Percentiles rank a stretch among this genome's conserved stretches.
Conservation (phyloP, 1,140 invertebrate genomes). For the Scaptomyza montana region DNA sequence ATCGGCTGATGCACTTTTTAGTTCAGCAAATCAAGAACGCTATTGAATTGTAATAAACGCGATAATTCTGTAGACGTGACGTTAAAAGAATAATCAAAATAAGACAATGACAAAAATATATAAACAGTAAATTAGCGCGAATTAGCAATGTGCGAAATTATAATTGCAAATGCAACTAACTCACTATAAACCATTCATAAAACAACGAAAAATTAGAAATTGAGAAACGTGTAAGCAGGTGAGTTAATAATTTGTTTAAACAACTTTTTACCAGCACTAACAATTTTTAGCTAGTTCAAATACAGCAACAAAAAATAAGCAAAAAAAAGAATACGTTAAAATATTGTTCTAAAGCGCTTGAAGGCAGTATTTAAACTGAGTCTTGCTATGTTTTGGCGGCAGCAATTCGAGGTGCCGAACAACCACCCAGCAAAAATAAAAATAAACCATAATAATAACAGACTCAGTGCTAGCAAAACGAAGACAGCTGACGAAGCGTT, state of each 20-base stretch:
- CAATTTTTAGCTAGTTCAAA: too few relatives aligned
- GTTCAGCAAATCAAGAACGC: slow-evolving; percentile 18
- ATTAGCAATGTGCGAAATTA: slow-evolving; percentile 26
- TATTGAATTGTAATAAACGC: not conserved
- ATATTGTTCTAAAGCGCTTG: slow-evolving; percentile 72
- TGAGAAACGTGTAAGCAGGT: not conserved
- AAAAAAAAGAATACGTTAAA: not conserved
- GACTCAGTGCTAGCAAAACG: not conserved
- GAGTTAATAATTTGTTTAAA: slow-evolving; percentile 11
- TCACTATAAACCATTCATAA: not conserved
- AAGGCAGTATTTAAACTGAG: slow-evolving; percentile 79
- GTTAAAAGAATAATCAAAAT: not conserved
- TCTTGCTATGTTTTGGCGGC: slow-evolving; percentile 66
- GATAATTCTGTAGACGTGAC: not conserved
- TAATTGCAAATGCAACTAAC: slow-evolving; percentile 42
- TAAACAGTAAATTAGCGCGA: slow-evolving; percentile 1
- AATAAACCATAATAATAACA: not conserved
- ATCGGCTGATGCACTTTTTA: not conserved
- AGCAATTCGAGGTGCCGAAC: slow-evolving; percentile 31
- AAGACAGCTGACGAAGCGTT: slow-evolving; percentile 22
- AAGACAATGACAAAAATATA: slow-evolving; percentile 13
- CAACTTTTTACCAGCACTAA: slow-evolving; percentile 8
- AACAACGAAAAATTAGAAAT: not conserved
- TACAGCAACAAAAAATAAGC: not conserved
- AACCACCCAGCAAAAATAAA: slow-evolving; percentile 12